Evolutionary conservation across 2,113 vertebrate species (phyloP).

Genomic region (Malaclemys terrapin): DNA sequence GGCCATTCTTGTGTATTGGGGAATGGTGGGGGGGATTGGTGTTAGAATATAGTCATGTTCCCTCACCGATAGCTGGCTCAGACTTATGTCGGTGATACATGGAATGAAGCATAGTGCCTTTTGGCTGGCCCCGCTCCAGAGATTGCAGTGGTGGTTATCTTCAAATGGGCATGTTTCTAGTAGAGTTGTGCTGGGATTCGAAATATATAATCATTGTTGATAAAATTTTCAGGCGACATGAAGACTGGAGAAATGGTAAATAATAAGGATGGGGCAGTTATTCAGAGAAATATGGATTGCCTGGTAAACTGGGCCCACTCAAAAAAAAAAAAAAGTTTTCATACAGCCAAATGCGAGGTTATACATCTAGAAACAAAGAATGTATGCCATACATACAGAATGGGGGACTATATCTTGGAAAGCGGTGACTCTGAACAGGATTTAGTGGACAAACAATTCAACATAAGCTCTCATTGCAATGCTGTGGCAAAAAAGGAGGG

Average conservation of each 20-base stretch:
- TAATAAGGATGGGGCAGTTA: background rate
- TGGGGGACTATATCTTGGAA: background rate
- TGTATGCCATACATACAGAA: background rate
- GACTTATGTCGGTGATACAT: rapidly evolving
- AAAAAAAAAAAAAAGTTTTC: background rate
- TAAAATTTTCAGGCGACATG: background rate
- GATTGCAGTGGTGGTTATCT: background rate
- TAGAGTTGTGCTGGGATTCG: background rate
- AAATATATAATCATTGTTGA: background rate
- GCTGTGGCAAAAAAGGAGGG: background rate
- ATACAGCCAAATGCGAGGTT: background rate
- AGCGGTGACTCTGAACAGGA: background rate
- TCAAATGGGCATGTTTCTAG: background rate
- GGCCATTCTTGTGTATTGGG: no score
- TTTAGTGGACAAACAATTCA: background rate
- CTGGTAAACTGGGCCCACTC: background rate
- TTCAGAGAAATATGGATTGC: background rate
- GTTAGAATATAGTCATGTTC: background rate
- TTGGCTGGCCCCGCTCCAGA: background rate
- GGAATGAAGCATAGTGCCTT: background rate
- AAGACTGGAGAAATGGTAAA: background rate
- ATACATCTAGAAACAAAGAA: background rate
- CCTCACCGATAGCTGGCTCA: background rate
- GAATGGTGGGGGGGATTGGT: background rate
- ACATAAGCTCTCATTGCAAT: background rate